phyloP scores from a whole-genome alignment of 92 coral and sea anemone species.

The Epizoanthus fatuus region DNA sequence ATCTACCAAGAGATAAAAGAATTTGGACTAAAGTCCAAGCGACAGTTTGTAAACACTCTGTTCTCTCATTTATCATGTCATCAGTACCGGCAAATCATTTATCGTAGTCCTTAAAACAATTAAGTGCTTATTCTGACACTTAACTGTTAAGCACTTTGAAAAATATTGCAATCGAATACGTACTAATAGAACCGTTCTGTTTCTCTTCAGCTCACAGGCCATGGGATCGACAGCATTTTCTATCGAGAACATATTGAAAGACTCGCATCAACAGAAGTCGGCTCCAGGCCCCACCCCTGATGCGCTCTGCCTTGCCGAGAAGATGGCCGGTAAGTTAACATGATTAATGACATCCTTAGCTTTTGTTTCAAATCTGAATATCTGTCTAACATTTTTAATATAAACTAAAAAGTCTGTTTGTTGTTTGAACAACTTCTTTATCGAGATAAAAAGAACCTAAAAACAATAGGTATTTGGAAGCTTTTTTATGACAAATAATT shows the following conservation, averaged over 20 bases:
- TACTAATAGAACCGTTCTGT: background rate
- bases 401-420: background rate
- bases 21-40: background rate
- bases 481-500: too few relatives aligned
- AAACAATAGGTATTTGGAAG: background rate
- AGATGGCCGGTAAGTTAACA: conserved; percentile 85
- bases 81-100: background rate
- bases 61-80: conserved; percentile 1
- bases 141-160: background rate
- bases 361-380: background rate
- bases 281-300: conserved; percentile 37
- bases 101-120: background rate
- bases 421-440: background rate
- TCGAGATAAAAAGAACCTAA: background rate
- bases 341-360: conserved; percentile 12
- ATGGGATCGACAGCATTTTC: conserved; percentile 67
- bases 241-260: conserved; percentile 93
- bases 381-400: conserved; percentile 17
- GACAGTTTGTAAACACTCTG: background rate
- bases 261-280: conserved; percentile 54
- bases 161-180: background rate
- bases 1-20: background rate
- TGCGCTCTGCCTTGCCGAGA: conserved; percentile 89
- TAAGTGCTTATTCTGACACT: background rate
- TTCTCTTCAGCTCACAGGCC: background rate